A percentile compares a stretch with the other conserved stretches of the same genome.
phyloP scores from a whole-genome alignment of 2,888 invertebrate genomes.

The Clunio marinus region DNA sequence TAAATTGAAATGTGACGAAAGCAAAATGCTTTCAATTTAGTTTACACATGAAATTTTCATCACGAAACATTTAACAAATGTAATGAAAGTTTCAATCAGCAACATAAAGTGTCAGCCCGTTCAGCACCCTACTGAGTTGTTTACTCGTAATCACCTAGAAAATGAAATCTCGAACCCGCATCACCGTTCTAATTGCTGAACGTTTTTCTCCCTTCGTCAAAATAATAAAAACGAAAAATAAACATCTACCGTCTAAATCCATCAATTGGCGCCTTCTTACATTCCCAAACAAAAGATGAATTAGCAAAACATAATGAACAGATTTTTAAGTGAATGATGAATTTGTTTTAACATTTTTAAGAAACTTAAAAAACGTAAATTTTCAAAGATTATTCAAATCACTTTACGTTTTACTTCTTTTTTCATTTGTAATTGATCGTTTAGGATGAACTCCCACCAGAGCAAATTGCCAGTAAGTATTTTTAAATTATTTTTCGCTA shows the following conservation, averaged over 20 bases:
- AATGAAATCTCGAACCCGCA: neutral
- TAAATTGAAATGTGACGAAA: neutral
- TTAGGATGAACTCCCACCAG: constrained; percentile 78
- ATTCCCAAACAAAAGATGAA: neutral
- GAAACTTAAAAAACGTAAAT: neutral
- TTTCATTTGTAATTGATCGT: neutral
- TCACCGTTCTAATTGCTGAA: constrained; percentile 13
- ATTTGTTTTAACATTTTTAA: too few species aligned
- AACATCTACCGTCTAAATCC: constrained; percentile 13
- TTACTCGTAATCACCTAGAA: neutral
- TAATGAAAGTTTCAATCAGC: too few species aligned
- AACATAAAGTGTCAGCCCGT: too few species aligned
- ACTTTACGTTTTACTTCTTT: neutral
- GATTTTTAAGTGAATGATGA: too few species aligned
- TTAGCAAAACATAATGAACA: too few species aligned
- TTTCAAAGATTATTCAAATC: neutral
- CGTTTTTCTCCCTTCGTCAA: too few species aligned
- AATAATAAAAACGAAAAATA: neutral
- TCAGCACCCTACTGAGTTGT: neutral
- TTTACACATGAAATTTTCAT: too few species aligned
- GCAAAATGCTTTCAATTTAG: too few species aligned
- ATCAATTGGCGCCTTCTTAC: constrained; percentile 18
- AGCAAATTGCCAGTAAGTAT: constrained; percentile 82
- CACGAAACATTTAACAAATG: too few species aligned
- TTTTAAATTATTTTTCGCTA: neutral